Evolutionary conservation across 2,888 invertebrate genomes (phyloP).

Genomic region (Beris morrisii): DNA sequence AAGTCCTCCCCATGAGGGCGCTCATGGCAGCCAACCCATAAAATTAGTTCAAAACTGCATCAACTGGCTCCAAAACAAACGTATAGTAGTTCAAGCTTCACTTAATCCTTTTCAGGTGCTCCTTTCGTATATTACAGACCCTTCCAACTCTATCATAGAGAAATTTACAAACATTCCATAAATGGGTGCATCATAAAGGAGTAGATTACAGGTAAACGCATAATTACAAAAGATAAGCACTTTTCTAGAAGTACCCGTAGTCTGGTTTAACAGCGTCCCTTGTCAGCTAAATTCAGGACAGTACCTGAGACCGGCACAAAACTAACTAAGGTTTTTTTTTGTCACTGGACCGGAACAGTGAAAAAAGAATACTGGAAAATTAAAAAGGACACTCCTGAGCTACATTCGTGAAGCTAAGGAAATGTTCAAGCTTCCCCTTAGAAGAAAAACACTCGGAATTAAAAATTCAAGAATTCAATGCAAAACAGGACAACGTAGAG

Average conservation of each 20-base stretch:
- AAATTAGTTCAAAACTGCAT: constrained; percentile 4
- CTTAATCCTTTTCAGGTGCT: background rate
- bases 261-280: background rate
- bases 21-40: background rate
- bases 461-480: too few relatives aligned
- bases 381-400: too few relatives aligned
- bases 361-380: background rate
- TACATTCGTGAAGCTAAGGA: too few relatives aligned
- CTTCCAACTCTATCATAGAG: background rate
- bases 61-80: background rate
- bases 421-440: too few relatives aligned
- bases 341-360: background rate
- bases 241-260: background rate
- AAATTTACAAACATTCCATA: background rate
- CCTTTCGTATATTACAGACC: background rate
- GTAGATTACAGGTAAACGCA: constrained; percentile 10
- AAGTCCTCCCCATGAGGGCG: too few relatives aligned
- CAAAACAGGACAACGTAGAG: too few relatives aligned
- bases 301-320: too few relatives aligned
- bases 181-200: constrained; percentile 18
- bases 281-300: background rate
- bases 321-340: too few relatives aligned
- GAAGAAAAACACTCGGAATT: too few relatives aligned
- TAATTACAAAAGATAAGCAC: constrained; percentile 14
- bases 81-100: background rate